Percentiles rank a stretch among this genome's conserved stretches.
Evolutionary conservation across 1,140 invertebrate species (phyloP).

Genomic region (Caenorhabditis briggsae): DNA sequence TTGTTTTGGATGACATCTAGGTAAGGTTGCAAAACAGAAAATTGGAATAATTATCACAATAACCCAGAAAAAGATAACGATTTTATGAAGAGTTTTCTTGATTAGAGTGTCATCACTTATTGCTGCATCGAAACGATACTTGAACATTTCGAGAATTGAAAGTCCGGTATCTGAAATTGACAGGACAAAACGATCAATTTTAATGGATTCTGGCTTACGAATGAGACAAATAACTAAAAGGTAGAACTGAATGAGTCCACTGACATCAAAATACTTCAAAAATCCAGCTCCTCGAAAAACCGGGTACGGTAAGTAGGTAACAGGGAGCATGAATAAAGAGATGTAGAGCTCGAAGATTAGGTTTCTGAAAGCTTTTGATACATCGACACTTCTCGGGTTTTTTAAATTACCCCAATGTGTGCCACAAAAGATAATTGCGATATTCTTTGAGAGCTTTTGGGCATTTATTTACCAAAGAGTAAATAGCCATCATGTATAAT

Average conservation of each 20-base stretch:
- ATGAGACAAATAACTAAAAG: conserved; percentile 2
- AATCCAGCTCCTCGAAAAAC: conserved; percentile 33
- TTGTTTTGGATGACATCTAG: conserved; percentile 26
- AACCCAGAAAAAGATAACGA: conserved; percentile 15
- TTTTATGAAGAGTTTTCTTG: conserved; percentile 12
- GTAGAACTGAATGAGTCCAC: conserved; percentile 13
- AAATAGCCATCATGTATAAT: background rate
- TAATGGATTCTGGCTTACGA: background rate
- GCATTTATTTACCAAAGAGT: conserved; percentile 3
- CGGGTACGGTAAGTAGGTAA: conserved; percentile 17
- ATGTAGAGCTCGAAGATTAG: conserved; percentile 15
- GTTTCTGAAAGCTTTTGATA: background rate
- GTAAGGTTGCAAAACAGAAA: conserved; percentile 17
- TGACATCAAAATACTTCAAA: conserved; percentile 6
- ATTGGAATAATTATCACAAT: conserved; percentile 37
- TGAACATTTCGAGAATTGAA: conserved; percentile 32
- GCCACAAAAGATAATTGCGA: conserved; percentile 7
- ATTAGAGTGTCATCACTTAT: conserved; percentile 18
- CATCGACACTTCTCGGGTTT: too few species aligned
- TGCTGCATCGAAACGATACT: conserved; percentile 25
- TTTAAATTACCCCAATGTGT: conserved; percentile 6
- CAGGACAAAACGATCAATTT: background rate
- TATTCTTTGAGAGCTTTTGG: conserved; percentile 9
- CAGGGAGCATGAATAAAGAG: conserved; percentile 9
- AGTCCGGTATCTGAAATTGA: background rate